phyloP scores from a whole-genome alignment of 2,797 vertebrate species.

The Sitta carolinensis region DNA sequence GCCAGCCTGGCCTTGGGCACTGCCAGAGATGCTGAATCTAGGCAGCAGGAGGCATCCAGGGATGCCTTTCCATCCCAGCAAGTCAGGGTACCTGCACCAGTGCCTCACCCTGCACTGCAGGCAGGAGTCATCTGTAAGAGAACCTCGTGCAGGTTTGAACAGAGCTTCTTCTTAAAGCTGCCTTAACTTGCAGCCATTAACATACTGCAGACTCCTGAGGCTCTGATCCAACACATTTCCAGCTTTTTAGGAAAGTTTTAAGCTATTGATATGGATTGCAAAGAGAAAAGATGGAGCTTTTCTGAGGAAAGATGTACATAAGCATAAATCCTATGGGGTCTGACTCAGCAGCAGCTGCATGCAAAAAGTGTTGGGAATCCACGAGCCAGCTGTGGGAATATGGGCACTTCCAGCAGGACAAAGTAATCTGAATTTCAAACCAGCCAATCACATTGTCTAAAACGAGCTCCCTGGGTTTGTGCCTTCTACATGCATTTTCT shows the following conservation, averaged over 20 bases:
- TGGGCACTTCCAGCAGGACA: background rate
- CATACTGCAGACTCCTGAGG: background rate
- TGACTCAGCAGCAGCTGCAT: slow-evolving; percentile 26
- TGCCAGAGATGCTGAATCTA: background rate
- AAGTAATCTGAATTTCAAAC: background rate
- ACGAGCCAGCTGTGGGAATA: background rate
- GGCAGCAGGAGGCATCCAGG: background rate
- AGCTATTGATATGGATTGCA: background rate
- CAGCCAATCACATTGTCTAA: background rate
- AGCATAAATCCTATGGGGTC: background rate
- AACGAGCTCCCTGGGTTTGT: background rate
- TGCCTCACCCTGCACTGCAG: background rate
- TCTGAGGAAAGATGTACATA: background rate
- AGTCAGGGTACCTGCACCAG: background rate
- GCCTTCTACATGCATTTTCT: background rate
- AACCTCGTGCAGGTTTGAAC: background rate
- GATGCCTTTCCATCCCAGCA: background rate
- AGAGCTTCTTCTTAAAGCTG: background rate
- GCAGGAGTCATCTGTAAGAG: background rate
- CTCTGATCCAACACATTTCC: background rate
- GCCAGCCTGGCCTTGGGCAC: background rate
- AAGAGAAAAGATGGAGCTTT: background rate
- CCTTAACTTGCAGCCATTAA: background rate
- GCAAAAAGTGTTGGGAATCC: background rate
- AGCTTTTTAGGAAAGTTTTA: background rate